These are phyloP conservation scores for Notodonta dromedarius DNA, from an alignment of 2,888 invertebrate genomes.

Conservation along the genomic window DNA sequence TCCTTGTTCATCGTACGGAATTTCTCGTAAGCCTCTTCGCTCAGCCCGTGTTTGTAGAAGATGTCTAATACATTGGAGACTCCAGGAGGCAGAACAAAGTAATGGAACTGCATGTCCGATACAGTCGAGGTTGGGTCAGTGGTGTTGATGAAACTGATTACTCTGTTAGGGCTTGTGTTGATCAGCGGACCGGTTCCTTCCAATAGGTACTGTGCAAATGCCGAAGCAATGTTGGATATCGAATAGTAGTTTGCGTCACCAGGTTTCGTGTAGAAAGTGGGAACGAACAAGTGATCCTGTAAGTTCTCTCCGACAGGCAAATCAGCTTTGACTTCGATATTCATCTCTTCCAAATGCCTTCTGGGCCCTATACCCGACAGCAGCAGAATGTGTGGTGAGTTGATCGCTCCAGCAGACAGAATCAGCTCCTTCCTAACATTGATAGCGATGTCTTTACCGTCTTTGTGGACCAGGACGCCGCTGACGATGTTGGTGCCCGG, in stretches of 20 bases:
- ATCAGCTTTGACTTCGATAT: conserved; percentile 84
- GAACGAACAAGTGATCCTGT: conserved; percentile 91
- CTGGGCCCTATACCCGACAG: conserved; percentile 90
- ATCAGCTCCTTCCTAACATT: conserved; percentile 88
- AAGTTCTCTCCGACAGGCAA: conserved; percentile 89
- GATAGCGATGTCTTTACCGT: conserved; percentile 67
- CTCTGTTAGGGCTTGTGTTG: conserved; percentile 69
- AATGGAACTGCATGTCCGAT: conserved; percentile 81
- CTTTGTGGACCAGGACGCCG: conserved; percentile 84
- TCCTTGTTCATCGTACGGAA: conserved; percentile 68
- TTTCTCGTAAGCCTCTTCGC: conserved; percentile 72
- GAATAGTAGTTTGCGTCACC: conserved; percentile 85
- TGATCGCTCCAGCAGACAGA: conserved; percentile 90
- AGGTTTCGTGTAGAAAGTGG: conserved; percentile 88
- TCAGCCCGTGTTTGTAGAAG: conserved; percentile 60
- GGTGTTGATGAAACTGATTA: conserved; percentile 83
- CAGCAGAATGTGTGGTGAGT: conserved; percentile 92
- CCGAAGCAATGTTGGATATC: conserved; percentile 65
- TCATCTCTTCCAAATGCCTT: conserved; percentile 83
- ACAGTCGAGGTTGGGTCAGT: conserved; percentile 61
- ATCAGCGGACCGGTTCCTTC: conserved; percentile 70
- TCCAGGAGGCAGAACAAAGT: conserved; percentile 83
- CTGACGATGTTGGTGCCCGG: conserved; percentile 78
- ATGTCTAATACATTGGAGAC: conserved; percentile 75
- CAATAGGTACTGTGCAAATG: conserved; percentile 72